These are phyloP conservation scores for Pseudobourletiella spinata DNA, from an alignment of 1,140 invertebrate genomes.

Conservation along the genomic window DNA sequence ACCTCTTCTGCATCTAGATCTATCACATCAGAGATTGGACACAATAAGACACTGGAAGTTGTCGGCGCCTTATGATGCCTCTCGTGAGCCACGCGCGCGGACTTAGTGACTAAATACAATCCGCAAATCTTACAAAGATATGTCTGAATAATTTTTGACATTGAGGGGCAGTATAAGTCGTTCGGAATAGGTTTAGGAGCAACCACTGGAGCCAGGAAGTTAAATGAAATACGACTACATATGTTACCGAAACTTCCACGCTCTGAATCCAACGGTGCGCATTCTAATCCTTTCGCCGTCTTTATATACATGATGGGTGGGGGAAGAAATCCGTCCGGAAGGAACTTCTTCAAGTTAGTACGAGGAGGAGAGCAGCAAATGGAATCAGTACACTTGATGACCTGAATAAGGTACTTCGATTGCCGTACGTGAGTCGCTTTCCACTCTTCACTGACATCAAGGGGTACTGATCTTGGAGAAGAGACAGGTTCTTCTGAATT, in stretches of 20 bases:
- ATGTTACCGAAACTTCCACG: background rate
- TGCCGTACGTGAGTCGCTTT: background rate
- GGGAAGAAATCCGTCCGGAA: background rate
- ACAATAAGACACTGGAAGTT: too few relatives aligned
- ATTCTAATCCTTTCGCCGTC: background rate
- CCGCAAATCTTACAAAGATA: background rate
- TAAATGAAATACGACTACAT: background rate
- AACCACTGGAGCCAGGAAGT: background rate
- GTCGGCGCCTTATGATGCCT: too few relatives aligned
- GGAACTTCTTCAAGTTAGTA: background rate
- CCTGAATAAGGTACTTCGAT: background rate
- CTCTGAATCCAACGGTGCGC: background rate
- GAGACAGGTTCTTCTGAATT: background rate
- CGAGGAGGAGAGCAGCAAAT: background rate
- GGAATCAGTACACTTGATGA: background rate
- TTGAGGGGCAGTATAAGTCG: background rate
- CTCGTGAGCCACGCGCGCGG: background rate
- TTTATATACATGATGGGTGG: background rate
- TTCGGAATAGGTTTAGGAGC: background rate
- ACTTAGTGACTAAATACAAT: background rate
- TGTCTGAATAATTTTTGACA: background rate
- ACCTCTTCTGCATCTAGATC: too few relatives aligned
- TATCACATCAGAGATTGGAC: too few relatives aligned
- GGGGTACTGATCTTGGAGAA: background rate
- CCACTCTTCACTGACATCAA: background rate